Evolutionary conservation across 1,140 invertebrate genomes (phyloP).

Genomic region (Lasioglossum baleicum): DNA sequence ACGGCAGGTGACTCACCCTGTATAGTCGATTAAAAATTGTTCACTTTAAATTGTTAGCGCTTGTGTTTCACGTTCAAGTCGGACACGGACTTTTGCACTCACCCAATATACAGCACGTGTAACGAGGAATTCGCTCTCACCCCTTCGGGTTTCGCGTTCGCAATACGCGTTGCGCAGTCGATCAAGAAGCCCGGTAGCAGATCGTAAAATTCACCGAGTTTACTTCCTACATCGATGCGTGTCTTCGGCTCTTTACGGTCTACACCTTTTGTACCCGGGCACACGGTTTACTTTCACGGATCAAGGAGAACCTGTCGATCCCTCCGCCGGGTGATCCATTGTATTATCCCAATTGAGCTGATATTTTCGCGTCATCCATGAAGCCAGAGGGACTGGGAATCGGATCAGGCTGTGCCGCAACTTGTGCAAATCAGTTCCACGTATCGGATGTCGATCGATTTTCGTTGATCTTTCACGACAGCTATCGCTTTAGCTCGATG

Average conservation of each 20-base stretch:
- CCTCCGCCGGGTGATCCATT: constrained; percentile 8
- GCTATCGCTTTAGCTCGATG: not conserved
- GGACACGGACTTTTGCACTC: too few relatives aligned
- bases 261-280: constrained; percentile 17
- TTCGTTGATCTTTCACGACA: constrained; percentile 3
- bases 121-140: constrained; percentile 37
- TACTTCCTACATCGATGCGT: constrained; percentile 46
- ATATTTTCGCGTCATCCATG: constrained; percentile 12
- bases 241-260: constrained; percentile 22
- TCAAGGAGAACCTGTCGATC: constrained; percentile 40
- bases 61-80: too few relatives aligned
- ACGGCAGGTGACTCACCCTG: too few relatives aligned
- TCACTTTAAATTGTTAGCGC: too few relatives aligned
- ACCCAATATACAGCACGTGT: constrained; percentile 15
- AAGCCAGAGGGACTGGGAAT: not conserved
- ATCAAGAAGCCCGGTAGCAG: constrained; percentile 31
- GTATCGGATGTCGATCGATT: constrained; percentile 1
- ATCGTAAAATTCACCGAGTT: constrained; percentile 42
- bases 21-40: too few relatives aligned
- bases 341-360: constrained; percentile 22
- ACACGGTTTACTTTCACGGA: constrained; percentile 44
- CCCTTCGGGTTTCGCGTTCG: not conserved
- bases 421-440: not conserved
- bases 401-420: not conserved
- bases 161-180: constrained; percentile 5